phyloP scores from a whole-genome alignment of 1,140 invertebrate genomes.

The Leptestheria dahalacensis region DNA sequence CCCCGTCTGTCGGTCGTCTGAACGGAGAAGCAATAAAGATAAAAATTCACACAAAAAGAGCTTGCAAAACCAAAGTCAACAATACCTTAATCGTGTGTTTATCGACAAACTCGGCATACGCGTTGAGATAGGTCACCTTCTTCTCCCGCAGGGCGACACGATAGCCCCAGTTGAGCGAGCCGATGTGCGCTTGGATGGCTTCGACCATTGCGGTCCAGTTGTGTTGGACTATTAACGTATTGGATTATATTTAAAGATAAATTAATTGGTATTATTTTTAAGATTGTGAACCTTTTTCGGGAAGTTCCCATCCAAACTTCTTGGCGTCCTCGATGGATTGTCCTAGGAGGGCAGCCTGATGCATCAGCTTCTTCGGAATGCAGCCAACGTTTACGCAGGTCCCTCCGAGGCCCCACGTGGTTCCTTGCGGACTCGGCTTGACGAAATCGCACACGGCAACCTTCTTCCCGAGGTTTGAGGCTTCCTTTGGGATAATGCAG shows the following conservation, averaged over 20 bases:
- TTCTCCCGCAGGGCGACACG: constrained; percentile 37
- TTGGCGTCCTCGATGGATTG: constrained; percentile 29
- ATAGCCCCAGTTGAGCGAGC: constrained; percentile 45
- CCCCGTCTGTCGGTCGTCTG: constrained; percentile 38
- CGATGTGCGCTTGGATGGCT: constrained; percentile 42
- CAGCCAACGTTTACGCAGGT: constrained; percentile 55
- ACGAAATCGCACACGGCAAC: constrained; percentile 49
- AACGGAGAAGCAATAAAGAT: neutral
- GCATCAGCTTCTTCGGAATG: constrained; percentile 55
- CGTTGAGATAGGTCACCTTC: constrained; percentile 48
- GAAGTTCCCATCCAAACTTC: constrained; percentile 37
- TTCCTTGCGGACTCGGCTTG: constrained; percentile 36
- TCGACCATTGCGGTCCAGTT: constrained; percentile 40
- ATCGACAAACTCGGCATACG: constrained; percentile 41
- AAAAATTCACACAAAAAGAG: too few species aligned
- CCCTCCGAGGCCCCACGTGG: constrained; percentile 42
- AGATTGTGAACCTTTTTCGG: constrained; percentile 22
- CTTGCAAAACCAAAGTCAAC: constrained; percentile 8
- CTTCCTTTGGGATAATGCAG: constrained; percentile 25
- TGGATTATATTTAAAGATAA: too few species aligned
- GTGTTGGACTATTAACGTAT: constrained; percentile 28
- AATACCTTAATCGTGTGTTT: constrained; percentile 37
- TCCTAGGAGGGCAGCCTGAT: constrained; percentile 32
- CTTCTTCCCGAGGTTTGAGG: constrained; percentile 36
- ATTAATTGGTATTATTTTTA: neutral